Conservation (phyloP, 2,113 vertebrate species). For the Thalassoma bifasciatum region DNA sequence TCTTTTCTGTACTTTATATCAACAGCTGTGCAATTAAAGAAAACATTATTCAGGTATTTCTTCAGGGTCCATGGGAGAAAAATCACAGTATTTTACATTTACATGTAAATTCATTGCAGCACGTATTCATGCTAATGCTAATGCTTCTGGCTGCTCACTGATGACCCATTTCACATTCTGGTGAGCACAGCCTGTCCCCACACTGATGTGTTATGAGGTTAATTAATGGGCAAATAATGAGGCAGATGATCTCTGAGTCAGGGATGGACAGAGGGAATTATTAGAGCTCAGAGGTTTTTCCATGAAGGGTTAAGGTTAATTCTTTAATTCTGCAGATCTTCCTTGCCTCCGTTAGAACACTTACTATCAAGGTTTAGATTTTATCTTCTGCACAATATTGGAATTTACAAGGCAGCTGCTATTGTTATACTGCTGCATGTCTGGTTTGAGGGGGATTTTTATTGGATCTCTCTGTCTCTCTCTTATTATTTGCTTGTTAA, state of each 20-base stretch:
- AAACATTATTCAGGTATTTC: not conserved
- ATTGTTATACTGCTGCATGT: constrained; percentile 69
- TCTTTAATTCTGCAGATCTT: constrained; percentile 32
- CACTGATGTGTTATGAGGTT: constrained; percentile 31
- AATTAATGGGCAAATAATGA: constrained; percentile 70
- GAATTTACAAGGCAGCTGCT: constrained; percentile 68
- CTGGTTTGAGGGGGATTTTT: constrained; percentile 61
- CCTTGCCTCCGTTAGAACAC: constrained; percentile 56
- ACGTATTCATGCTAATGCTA: constrained; percentile 54
- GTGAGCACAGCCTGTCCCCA: constrained; percentile 48
- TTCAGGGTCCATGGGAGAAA: not conserved
- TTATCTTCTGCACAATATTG: constrained; percentile 71
- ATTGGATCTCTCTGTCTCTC: constrained; percentile 42
- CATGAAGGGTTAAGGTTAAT: constrained; percentile 58
- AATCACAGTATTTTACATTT: not conserved
- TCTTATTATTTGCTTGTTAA: constrained; percentile 43
- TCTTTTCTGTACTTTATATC: not conserved
- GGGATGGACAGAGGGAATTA: constrained; percentile 50
- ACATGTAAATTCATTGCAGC: constrained; percentile 17
- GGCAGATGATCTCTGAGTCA: constrained; percentile 60
- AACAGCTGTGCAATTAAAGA: not conserved
- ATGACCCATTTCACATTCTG: constrained; percentile 60
- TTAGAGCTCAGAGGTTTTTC: constrained; percentile 50
- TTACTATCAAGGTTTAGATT: constrained; percentile 56
- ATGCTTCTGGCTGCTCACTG: constrained; percentile 31